These are phyloP conservation scores for Gymnosoma rotundatum DNA, from an alignment of 2,888 invertebrate genomes.

Conservation along the genomic window DNA sequence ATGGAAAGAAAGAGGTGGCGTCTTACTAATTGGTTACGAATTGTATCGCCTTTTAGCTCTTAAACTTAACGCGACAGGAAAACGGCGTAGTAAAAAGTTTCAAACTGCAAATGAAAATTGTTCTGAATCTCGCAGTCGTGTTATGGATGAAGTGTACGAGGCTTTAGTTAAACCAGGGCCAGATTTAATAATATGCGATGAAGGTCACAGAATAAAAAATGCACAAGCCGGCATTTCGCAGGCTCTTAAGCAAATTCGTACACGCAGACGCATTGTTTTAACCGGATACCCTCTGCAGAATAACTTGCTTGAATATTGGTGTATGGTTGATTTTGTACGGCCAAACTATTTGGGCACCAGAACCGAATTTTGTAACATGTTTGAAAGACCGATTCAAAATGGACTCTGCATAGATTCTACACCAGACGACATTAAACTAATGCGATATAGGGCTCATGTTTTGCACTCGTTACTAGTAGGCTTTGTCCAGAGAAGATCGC, in stretches of 20 bases:
- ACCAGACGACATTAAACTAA: slow-evolving; percentile 94
- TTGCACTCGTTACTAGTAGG: slow-evolving; percentile 96
- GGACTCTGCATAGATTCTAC: slow-evolving; percentile 99
- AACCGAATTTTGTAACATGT: slow-evolving; percentile 99
- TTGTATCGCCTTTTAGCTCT: slow-evolving; percentile 94
- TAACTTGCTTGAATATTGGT: slow-evolving; percentile 98
- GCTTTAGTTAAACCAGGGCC: slow-evolving; percentile 95
- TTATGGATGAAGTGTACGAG: slow-evolving; percentile 92
- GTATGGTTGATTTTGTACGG: slow-evolving; percentile 99
- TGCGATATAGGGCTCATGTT: slow-evolving; percentile 98
- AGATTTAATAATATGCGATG: slow-evolving; percentile 96
- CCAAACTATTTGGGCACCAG: slow-evolving; percentile 98
- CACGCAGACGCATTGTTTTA: slow-evolving; percentile 95
- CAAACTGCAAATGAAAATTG: slow-evolving; percentile 79
- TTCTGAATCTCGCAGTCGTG: slow-evolving; percentile 86
- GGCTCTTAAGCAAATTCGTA: slow-evolving; percentile 96
- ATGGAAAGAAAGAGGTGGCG: slow-evolving; percentile 95
- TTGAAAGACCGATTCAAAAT: slow-evolving; percentile 98
- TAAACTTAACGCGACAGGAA: slow-evolving; percentile 85
- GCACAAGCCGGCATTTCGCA: slow-evolving; percentile 98
- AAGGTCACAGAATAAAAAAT: slow-evolving; percentile 99
- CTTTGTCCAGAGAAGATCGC: slow-evolving; percentile 97
- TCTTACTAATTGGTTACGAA: slow-evolving; percentile 98
- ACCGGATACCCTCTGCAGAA: slow-evolving; percentile 99
- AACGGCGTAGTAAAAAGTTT: slow-evolving; percentile 83